Evolutionary conservation across 2,888 invertebrate genomes (phyloP).

Genomic region (Aricia artaxerxes): DNA sequence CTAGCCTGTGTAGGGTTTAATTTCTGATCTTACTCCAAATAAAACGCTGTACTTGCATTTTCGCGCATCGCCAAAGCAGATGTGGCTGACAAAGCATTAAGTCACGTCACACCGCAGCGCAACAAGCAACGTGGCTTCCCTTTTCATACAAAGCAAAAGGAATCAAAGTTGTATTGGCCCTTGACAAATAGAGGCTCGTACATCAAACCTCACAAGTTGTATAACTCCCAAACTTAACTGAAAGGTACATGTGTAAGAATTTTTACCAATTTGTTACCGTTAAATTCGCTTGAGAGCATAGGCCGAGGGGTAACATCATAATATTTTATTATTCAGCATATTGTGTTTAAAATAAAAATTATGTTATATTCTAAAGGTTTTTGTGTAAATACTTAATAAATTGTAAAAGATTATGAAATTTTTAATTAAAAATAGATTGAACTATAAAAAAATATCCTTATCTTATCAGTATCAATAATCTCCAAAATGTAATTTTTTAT

Average conservation of each 20-base stretch:
- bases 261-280: conserved; percentile 66
- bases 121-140: neutral
- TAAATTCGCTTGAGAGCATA: conserved; percentile 44
- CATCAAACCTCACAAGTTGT: conserved; percentile 50
- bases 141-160: neutral
- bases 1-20: no score
- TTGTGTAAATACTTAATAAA: no score
- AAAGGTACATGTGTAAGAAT: conserved; percentile 59
- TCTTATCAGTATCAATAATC: no score
- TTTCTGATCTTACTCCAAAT: no score
- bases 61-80: no score
- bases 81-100: neutral
- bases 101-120: neutral
- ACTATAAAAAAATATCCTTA: no score
- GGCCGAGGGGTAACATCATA: conserved; percentile 37
- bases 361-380: no score
- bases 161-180: conserved; percentile 36
- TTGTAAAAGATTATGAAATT: no score
- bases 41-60: no score
- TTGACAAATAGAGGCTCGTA: conserved; percentile 53
- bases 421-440: no score
- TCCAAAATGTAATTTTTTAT: no score
- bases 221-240: conserved; percentile 49
- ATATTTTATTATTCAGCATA: neutral
- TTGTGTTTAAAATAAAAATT: no score